Evolutionary conservation across 1,140 invertebrate genomes (phyloP).

Genomic region (Phthorimaea operculella): DNA sequence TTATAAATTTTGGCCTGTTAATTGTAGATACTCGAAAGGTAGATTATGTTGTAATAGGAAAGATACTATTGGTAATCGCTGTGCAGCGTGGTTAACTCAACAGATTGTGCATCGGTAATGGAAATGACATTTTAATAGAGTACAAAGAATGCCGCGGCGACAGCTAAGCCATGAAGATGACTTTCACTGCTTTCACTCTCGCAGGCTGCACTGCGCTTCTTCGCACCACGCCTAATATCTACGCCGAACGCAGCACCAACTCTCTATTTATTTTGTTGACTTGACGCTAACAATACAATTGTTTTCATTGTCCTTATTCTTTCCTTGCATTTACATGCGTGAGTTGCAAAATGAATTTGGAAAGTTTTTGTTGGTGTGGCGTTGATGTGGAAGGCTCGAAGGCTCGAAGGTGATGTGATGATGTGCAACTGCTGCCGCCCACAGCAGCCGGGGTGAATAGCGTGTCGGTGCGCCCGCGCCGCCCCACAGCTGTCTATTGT

Average conservation of each 20-base stretch:
- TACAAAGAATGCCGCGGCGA: slow-evolving; percentile 31
- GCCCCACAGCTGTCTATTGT: slow-evolving; percentile 8
- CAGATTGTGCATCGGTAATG: not conserved
- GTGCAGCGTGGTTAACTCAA: not conserved
- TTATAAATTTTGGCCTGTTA: too few relatives aligned
- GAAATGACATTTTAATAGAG: slow-evolving; percentile 10
- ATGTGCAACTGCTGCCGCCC: slow-evolving; percentile 37
- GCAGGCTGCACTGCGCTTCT: slow-evolving; percentile 38
- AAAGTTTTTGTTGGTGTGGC: slow-evolving; percentile 46
- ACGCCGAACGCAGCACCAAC: slow-evolving; percentile 30
- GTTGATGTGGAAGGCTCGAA: too few relatives aligned
- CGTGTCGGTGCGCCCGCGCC: slow-evolving; percentile 11
- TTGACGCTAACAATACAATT: slow-evolving; percentile 45
- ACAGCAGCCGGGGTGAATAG: slow-evolving; percentile 9
- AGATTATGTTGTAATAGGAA: too few relatives aligned
- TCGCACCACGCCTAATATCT: slow-evolving; percentile 31
- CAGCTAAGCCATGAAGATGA: slow-evolving; percentile 25
- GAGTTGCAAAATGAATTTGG: slow-evolving; percentile 52
- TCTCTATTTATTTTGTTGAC: slow-evolving; percentile 60
- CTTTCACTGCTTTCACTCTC: slow-evolving; percentile 64
- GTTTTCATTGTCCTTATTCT: slow-evolving; percentile 54
- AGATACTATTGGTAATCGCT: too few relatives aligned
- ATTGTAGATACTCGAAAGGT: too few relatives aligned
- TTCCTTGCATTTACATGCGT: slow-evolving; percentile 30
- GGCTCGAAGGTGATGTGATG: too few relatives aligned